Evolutionary conservation across 2,888 invertebrate genomes (phyloP).

Genomic region (Latheticus oryzae): DNA sequence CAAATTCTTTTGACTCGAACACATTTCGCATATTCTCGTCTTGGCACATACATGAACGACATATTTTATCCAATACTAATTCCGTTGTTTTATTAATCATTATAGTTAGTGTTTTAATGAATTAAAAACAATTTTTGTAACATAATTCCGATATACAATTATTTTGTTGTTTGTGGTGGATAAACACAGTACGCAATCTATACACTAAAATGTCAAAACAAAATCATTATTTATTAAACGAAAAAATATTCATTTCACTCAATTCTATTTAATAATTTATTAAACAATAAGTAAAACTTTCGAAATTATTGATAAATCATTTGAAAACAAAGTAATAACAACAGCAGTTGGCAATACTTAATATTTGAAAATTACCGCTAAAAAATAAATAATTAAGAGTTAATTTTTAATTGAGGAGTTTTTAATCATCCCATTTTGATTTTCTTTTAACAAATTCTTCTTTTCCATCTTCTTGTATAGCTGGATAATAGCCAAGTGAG

Average conservation of each 20-base stretch:
- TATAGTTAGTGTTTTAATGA: constrained; percentile 39
- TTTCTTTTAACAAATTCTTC: constrained; percentile 80
- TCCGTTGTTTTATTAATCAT: constrained; percentile 57
- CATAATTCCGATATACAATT: constrained; percentile 39
- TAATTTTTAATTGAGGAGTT: constrained; percentile 5
- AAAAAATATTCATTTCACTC: neutral
- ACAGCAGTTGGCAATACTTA: constrained; percentile 1
- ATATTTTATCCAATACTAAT: constrained; percentile 62
- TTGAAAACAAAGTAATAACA: too few relatives aligned
- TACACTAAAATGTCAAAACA: too few relatives aligned
- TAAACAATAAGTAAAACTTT: too few relatives aligned
- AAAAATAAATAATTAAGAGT: constrained; percentile 1
- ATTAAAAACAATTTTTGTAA: constrained; percentile 11
- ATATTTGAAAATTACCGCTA: constrained; percentile 13
- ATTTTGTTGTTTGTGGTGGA: constrained; percentile 36
- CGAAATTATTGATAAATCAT: too few relatives aligned
- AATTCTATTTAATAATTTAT: neutral
- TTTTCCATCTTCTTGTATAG: constrained; percentile 81
- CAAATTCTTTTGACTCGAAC: constrained; percentile 57
- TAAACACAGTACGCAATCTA: constrained; percentile 32
- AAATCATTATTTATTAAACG: too few relatives aligned
- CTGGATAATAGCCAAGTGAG: constrained; percentile 82
- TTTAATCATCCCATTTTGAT: constrained; percentile 79
- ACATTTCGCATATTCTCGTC: constrained; percentile 62
- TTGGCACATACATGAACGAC: constrained; percentile 63